phyloP scores from a whole-genome alignment of 2,797 vertebrate genomes.

The Halcyon badia region DNA sequence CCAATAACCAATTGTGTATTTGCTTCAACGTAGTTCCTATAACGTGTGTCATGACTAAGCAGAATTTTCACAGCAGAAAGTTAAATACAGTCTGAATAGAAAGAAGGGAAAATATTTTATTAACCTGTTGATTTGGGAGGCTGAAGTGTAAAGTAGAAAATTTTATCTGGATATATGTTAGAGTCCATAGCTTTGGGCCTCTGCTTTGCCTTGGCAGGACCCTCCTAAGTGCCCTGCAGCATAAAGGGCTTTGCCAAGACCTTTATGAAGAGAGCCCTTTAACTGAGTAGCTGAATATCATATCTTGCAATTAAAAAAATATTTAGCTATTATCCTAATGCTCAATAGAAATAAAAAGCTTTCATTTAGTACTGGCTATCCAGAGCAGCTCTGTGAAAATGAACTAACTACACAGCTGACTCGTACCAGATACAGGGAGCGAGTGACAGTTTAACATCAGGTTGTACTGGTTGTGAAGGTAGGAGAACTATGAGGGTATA shows the following conservation, averaged over 20 bases:
- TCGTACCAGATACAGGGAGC: not conserved
- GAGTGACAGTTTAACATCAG: not conserved
- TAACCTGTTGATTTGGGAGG: not conserved
- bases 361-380: not conserved
- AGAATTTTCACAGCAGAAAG: not conserved
- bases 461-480: not conserved
- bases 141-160: not conserved
- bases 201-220: not conserved
- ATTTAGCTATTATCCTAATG: not conserved
- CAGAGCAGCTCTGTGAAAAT: not conserved
- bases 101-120: not conserved
- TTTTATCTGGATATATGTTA: not conserved
- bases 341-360: not conserved
- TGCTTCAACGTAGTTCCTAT: not conserved
- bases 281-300: not conserved
- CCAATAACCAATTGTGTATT: not conserved
- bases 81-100: not conserved
- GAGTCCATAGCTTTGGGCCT: not conserved
- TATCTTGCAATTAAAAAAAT: not conserved
- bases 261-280: not conserved
- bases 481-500: not conserved
- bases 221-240: not conserved
- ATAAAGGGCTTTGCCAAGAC: not conserved
- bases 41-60: not conserved
- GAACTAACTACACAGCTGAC: not conserved